Percentiles rank a stretch among this genome's conserved stretches.
Evolutionary conservation across 2,113 vertebrate genomes (phyloP).

Genomic region (Gymnorhina tibicen): DNA sequence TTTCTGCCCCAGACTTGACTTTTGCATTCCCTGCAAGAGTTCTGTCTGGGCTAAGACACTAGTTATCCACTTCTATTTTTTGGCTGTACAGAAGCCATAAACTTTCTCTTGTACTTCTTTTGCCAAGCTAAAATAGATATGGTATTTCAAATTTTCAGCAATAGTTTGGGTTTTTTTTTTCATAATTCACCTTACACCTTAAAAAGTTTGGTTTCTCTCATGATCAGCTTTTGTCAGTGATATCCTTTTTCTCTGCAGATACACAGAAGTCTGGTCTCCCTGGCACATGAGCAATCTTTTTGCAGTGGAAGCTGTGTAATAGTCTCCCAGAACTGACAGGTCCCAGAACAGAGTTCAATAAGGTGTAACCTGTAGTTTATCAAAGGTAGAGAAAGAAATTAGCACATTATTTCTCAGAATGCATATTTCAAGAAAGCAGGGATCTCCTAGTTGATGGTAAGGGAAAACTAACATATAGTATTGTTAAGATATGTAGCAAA

Average conservation of each 20-base stretch:
- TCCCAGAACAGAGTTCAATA: neutral
- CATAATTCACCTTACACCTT: neutral
- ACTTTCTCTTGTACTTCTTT: neutral
- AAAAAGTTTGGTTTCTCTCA: neutral
- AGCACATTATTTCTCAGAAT: neutral
- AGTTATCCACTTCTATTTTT: neutral
- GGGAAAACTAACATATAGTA: neutral
- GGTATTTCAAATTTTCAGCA: neutral
- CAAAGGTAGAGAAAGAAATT: neutral
- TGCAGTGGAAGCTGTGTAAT: neutral
- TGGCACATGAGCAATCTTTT: neutral
- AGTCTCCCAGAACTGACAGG: neutral
- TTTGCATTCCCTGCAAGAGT: neutral
- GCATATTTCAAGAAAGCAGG: neutral
- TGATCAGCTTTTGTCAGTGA: neutral
- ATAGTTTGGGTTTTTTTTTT: accelerated
- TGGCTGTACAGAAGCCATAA: neutral
- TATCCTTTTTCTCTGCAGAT: neutral
- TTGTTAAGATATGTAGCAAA: neutral
- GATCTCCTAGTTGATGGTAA: neutral
- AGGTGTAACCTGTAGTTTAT: neutral
- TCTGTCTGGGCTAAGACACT: neutral
- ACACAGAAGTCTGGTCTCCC: neutral
- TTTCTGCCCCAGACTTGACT: neutral
- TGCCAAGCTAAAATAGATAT: neutral